Evolutionary conservation across 2,888 invertebrate genomes (phyloP).

Genomic region (Eumacrocentrus americanus): DNA sequence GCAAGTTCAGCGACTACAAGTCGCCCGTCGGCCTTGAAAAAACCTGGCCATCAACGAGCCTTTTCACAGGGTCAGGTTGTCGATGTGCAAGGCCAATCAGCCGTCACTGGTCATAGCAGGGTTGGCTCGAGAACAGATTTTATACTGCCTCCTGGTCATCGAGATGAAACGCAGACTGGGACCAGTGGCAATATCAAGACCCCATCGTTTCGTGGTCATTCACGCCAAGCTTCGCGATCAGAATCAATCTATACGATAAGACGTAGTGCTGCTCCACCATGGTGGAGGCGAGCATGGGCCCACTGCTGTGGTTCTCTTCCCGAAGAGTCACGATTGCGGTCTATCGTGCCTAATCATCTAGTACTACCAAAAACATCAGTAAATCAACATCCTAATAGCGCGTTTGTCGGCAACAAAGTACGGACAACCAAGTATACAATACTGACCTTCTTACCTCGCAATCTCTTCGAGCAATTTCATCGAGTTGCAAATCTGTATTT

Average conservation of each 20-base stretch:
- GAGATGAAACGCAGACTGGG: conserved; percentile 64
- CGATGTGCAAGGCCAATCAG: conserved; percentile 61
- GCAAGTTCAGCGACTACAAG: conserved; percentile 31
- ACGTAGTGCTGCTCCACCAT: conserved; percentile 73
- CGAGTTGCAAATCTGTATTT: conserved; percentile 98
- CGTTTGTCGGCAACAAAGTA: conserved; percentile 82
- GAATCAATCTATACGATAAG: conserved; percentile 89
- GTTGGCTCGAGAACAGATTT: conserved; percentile 88
- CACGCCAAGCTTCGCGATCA: conserved; percentile 82
- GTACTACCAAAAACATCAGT: conserved; percentile 81
- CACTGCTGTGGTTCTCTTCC: conserved; percentile 64
- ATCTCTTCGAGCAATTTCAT: conserved; percentile 96
- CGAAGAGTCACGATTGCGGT: conserved; percentile 73
- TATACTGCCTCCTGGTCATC: conserved; percentile 85
- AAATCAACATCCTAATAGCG: conserved; percentile 84
- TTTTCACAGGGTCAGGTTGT: conserved; percentile 87
- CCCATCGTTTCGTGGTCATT: conserved; percentile 71
- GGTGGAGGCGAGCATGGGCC: conserved; percentile 71
- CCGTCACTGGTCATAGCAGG: conserved; percentile 72
- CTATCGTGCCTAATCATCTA: conserved; percentile 84
- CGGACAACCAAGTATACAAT: conserved; percentile 95
- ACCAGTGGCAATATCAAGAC: conserved; percentile 55
- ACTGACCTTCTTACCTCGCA: conserved; percentile 93
- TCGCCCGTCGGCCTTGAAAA: conserved; percentile 76
- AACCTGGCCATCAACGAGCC: conserved; percentile 80